A percentile compares a stretch with the other conserved stretches of the same genome.
These are phyloP conservation scores for Cephus spinipes DNA, from an alignment of 2,888 invertebrate species.

Conservation along the genomic window DNA sequence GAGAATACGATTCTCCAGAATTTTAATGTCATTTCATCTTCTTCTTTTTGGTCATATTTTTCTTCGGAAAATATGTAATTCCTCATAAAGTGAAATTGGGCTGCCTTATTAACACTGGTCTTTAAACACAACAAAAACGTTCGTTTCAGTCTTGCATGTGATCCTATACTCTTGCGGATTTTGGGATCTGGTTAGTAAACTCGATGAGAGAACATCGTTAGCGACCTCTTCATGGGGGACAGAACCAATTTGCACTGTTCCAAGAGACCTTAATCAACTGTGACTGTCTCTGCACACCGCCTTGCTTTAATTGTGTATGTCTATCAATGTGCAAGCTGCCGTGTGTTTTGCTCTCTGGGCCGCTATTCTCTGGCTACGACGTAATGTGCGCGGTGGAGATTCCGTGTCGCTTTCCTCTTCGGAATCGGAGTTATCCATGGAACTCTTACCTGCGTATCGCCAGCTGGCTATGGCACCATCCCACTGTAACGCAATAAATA, in stretches of 20 bases:
- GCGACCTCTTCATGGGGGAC: background rate
- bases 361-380: constrained; percentile 55
- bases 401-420: constrained; percentile 39
- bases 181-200: background rate
- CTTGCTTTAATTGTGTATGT: background rate
- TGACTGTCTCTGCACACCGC: background rate
- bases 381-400: constrained; percentile 37
- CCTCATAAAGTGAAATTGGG: constrained; percentile 8
- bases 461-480: constrained; percentile 61
- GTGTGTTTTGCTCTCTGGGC: constrained; percentile 46
- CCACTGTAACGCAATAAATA: constrained; percentile 53
- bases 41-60: background rate
- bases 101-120: constrained; percentile 18
- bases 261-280: constrained; percentile 11
- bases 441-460: constrained; percentile 49
- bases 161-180: background rate
- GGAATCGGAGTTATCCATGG: constrained; percentile 35
- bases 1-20: background rate
- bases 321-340: constrained; percentile 27
- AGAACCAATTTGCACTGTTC: constrained; percentile 15
- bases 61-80: background rate
- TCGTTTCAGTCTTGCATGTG: constrained; percentile 39
- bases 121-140: constrained; percentile 21
- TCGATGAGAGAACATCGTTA: background rate
- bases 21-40: background rate